These are phyloP conservation scores for Austrolebias charrua DNA, from an alignment of 2,797 vertebrate species.

Conservation along the genomic window DNA sequence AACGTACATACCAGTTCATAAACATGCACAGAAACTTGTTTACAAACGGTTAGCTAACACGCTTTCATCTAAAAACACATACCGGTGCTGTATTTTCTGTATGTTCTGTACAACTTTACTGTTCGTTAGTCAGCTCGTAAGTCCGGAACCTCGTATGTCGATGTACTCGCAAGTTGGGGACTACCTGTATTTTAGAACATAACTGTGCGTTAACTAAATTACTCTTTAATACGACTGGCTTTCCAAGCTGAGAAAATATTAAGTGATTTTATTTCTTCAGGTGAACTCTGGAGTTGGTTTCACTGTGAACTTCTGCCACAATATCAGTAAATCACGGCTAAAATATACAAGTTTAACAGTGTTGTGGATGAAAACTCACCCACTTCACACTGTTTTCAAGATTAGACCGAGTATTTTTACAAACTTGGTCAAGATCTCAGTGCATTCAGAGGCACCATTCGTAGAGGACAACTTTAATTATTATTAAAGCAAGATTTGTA, in stretches of 20 bases:
- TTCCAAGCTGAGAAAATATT: constrained; percentile 16
- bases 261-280: not conserved
- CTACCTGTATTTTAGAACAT: constrained; percentile 29
- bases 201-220: constrained; percentile 14
- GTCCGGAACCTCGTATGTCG: too few relatives aligned
- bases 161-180: too few relatives aligned
- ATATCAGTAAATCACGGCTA: not conserved
- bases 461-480: not conserved
- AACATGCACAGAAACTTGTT: too few relatives aligned
- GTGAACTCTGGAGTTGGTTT: not conserved
- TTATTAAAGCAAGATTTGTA: too few relatives aligned
- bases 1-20: too few relatives aligned
- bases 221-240: constrained; percentile 18
- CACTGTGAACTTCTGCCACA: not conserved
- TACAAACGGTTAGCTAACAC: too few relatives aligned
- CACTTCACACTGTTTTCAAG: too few relatives aligned
- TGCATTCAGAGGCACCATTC: not conserved
- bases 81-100: too few relatives aligned
- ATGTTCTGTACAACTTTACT: too few relatives aligned
- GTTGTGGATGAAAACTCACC: not conserved
- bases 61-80: too few relatives aligned
- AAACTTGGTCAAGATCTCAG: not conserved
- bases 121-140: too few relatives aligned
- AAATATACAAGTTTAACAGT: not conserved
- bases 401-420: not conserved